A percentile compares a stretch with the other conserved stretches of the same genome.
Evolutionary conservation across 2,797 vertebrate species (phyloP).

Genomic region (Pipistrellus kuhlii): DNA sequence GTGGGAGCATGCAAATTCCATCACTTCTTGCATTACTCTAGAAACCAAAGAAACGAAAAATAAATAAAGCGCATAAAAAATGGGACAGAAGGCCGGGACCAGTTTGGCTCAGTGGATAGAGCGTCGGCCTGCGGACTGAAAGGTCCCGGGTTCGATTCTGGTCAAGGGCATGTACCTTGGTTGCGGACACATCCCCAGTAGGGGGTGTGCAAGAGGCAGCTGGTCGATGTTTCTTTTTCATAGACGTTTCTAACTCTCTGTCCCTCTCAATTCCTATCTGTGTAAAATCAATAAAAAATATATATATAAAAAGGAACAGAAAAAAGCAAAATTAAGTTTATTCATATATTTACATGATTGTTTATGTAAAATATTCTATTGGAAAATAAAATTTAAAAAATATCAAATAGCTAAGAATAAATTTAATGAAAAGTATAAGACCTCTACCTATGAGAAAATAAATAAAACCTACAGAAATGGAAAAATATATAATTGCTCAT

Average conservation of each 20-base stretch:
- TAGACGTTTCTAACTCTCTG: too few species aligned
- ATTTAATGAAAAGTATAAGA: neutral
- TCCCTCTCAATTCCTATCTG: too few species aligned
- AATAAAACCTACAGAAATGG: neutral
- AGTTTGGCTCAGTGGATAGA: too few species aligned
- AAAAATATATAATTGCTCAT: neutral
- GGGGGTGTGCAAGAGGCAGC: too few species aligned
- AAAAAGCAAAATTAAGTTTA: slow-evolving; percentile 4
- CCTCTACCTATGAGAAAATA: neutral
- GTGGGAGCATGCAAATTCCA: neutral
- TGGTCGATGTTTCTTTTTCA: too few species aligned
- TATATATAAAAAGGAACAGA: too few species aligned
- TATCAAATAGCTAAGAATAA: slow-evolving; percentile 10
- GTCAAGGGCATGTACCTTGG: too few species aligned
- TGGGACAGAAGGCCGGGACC: neutral
- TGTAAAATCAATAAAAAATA: too few species aligned
- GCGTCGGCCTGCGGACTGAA: too few species aligned
- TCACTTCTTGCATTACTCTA: neutral
- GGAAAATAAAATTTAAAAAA: slow-evolving; percentile 42
- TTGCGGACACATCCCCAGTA: too few species aligned
- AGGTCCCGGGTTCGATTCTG: too few species aligned
- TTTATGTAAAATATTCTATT: neutral
- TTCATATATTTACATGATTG: neutral
- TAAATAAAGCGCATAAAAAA: slow-evolving; percentile 28
- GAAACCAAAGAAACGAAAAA: slow-evolving; percentile 40